Base-by-base conservation (phyloP, 2,888 invertebrate species). In the Apodemia arnacis region DNA sequence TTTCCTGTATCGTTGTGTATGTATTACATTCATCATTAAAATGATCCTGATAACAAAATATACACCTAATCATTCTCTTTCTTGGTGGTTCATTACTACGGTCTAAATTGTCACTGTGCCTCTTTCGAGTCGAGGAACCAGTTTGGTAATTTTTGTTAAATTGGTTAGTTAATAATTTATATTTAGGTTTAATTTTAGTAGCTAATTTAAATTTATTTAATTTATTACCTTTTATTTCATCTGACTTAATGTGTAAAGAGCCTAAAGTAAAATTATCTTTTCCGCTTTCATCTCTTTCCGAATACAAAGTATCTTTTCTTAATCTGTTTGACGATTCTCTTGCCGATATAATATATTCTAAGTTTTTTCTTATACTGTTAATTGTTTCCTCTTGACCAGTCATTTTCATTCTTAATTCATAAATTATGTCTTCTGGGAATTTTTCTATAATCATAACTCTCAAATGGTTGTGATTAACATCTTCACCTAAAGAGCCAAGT, bases 401-500 rank as follows among this genome's bases (percentile, higher is more conserved):
- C 76, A 87, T 79, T 75, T 80, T 84, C 77, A 82, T 83, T 76
- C 72, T 87, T 27, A 87, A 69, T 63, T 90, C 90, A 75, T 87
- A 88, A 27, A 88, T 84, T 11, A 88, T 31, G n/a, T 86, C 86
- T 76, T 83, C 81, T 41, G 90, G 79, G 79, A 84, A 84, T 49
- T 90, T 86, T 44, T 85, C 74, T 63, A 90, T 79, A 21, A 90
- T 83, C 70, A 88, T 73, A n/a, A 80, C 41, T 54, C 81, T 63
- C 2, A 92, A 69, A 49, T 93, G 91, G 54, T 88, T 89, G 18
- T 89, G 87, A 80, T 92, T 88, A 6, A 90, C 80, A 81, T 94
- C 84, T 87, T 94, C 92, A 0, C 91, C 92, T 27, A 93, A 76
- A 2, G 92, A 89, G 21, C 84, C 81, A 27, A 93, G 72, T n/a